phyloP scores from a whole-genome alignment of 2,113 vertebrate species.

The Rhea pennata region DNA sequence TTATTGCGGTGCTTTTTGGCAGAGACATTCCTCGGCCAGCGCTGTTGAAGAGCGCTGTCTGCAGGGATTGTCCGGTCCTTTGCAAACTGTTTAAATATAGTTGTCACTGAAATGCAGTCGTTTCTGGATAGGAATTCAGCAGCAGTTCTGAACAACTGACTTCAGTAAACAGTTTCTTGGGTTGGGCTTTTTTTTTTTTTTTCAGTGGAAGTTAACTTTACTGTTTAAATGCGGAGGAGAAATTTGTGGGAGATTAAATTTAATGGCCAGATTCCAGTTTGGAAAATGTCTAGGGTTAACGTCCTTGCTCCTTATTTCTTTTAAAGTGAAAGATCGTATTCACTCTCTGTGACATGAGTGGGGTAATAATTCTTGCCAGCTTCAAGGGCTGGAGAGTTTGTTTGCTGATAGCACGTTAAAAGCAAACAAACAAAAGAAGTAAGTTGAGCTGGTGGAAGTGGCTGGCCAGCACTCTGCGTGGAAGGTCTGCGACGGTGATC shows the following conservation, averaged over 20 bases:
- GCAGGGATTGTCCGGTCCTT: not conserved
- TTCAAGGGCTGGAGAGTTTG: not conserved
- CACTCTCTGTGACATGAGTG: not conserved
- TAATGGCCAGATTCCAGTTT: not conserved
- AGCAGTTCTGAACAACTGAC: not conserved
- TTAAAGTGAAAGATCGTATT: not conserved
- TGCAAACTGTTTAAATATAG: not conserved
- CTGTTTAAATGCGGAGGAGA: not conserved
- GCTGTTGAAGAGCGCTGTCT: not conserved
- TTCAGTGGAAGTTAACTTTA: not conserved
- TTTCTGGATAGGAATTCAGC: not conserved
- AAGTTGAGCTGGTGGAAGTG: not conserved
- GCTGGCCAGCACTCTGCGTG: not conserved
- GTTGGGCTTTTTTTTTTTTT: not conserved
- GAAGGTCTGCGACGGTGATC: not conserved
- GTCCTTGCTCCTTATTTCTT: not conserved
- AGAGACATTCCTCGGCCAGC: not conserved
- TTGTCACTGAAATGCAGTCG: not conserved
- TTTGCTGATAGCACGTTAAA: not conserved
- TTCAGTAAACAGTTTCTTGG: not conserved
- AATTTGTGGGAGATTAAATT: not conserved
- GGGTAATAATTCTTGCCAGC: not conserved
- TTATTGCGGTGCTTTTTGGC: accelerated
- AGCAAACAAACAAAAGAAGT: not conserved
- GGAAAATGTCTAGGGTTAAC: not conserved